These are phyloP conservation scores for Drosophila rhopaloa DNA, from an alignment of 1,140 invertebrate species.

Conservation along the genomic window DNA sequence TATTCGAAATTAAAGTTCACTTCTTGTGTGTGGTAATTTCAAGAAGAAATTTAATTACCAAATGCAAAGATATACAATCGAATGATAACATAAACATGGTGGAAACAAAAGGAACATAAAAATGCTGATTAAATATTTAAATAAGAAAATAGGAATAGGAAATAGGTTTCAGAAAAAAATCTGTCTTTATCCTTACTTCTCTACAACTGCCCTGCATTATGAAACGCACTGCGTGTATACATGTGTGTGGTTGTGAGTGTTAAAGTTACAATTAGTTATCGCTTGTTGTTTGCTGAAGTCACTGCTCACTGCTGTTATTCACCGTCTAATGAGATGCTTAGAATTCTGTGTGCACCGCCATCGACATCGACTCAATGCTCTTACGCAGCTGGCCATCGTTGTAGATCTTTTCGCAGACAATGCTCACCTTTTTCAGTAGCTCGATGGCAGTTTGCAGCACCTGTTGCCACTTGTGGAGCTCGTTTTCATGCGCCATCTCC, in stretches of 20 bases:
- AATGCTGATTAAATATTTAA: too few relatives aligned
- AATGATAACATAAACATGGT: not conserved
- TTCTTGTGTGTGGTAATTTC: not conserved
- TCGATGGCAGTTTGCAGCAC: slow-evolving; percentile 89
- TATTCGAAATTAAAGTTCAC: too few relatives aligned
- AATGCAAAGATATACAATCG: not conserved
- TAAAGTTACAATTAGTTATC: slow-evolving; percentile 39
- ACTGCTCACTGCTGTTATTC: slow-evolving; percentile 16
- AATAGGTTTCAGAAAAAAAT: too few relatives aligned
- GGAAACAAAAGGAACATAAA: too few relatives aligned
- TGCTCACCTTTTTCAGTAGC: slow-evolving; percentile 87
- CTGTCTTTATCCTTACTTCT: not conserved
- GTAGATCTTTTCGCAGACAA: slow-evolving; percentile 79
- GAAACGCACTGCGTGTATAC: slow-evolving; percentile 40
- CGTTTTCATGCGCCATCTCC: slow-evolving; percentile 90
- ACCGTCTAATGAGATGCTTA: slow-evolving; percentile 54
- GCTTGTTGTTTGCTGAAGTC: slow-evolving; percentile 13
- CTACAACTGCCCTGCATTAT: not conserved
- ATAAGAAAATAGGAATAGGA: too few relatives aligned
- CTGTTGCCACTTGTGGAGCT: slow-evolving; percentile 91
- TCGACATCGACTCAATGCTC: slow-evolving; percentile 63
- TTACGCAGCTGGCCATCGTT: slow-evolving; percentile 71
- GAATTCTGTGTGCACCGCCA: slow-evolving; percentile 62
- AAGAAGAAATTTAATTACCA: not conserved
- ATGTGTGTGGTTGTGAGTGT: slow-evolving; percentile 43